Evolutionary conservation across 1,140 invertebrate genomes (phyloP), one percentile per base, ranked within the genome.

Genomic region (Meloidogyne exigua): DNA sequence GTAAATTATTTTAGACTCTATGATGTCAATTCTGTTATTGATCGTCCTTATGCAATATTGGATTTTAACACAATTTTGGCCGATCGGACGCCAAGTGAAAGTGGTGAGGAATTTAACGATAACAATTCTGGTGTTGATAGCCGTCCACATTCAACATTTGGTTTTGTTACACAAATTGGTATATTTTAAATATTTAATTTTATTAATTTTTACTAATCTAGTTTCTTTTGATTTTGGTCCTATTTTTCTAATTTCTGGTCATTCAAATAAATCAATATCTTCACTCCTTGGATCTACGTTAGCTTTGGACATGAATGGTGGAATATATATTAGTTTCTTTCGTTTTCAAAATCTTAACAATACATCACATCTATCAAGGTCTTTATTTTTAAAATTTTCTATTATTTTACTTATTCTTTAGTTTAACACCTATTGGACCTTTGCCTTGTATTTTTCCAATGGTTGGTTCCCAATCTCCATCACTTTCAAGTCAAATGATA

Each of bases 211-310:
- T 13, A 15, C 11, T 5, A 28, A 21, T 25, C 65, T 73, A 73
- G 72, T 73, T 64, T 73, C 72, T 18, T 73, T 73, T n/a, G 72
- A 73, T 65, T 73, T 73, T 64, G 72, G 72, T 2, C 72, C 57
- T 1, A 18, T 65, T 25, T 62, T 26, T 57, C 23, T 23, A 36
- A 62, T 63, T 21, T 28, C 32, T 32, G 72, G 25, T 23, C 11
- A 62, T 26, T 18, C 15, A 68, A 32, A 68, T 36, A 68, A 23
- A 68, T 32, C 18, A 18, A 42, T 5, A 7, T 42, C 66, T 21
- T 36, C 21, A n/a, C 44, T 57, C n/a, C 57, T 73, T 62, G 57
- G 42, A 15, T 73, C 72, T 15, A 23, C 62, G 2, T 65, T 73
- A 15, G 57, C 72, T 28, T 64, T 73, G 44, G 72, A 73, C 32